Conservation (phyloP, 2,888 invertebrate species). For the Erebia epiphron region DNA sequence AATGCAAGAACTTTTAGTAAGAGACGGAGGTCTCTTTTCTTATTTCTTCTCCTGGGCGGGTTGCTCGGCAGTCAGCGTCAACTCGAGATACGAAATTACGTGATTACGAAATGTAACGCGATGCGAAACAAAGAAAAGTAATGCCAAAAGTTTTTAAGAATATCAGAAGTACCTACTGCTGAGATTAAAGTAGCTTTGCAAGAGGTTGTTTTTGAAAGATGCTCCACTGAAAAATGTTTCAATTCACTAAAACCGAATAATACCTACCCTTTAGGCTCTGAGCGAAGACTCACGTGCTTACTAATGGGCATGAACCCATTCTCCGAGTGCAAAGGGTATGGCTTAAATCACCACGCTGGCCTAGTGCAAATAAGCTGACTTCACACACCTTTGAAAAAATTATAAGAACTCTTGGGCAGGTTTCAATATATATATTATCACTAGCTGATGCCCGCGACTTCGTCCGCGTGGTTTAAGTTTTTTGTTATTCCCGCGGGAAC, state of each 20-base stretch:
- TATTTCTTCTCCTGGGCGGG: neutral
- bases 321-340: too few species aligned
- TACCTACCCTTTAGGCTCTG: too few species aligned
- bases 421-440: too few species aligned
- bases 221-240: neutral
- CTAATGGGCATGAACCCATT: too few species aligned
- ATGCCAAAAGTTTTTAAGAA: conserved; percentile 17
- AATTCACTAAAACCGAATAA: neutral
- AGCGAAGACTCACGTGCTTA: too few species aligned
- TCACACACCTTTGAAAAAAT: too few species aligned
- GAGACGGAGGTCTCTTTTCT: neutral
- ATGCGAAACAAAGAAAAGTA: conserved; percentile 21
- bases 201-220: neutral
- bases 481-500: too few species aligned
- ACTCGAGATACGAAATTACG: conserved; percentile 15
- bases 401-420: too few species aligned
- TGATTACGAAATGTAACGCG: conserved; percentile 25
- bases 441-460: too few species aligned
- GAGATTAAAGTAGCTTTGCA: conserved; percentile 15
- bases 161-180: conserved; percentile 8
- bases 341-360: too few species aligned
- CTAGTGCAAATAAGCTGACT: too few species aligned
- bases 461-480: too few species aligned
- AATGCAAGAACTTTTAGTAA: neutral
- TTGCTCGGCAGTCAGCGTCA: neutral